Evolutionary conservation across 92 coral and sea anemone genomes (phyloP).

Genomic region (Zoanthus sansibaricus): DNA sequence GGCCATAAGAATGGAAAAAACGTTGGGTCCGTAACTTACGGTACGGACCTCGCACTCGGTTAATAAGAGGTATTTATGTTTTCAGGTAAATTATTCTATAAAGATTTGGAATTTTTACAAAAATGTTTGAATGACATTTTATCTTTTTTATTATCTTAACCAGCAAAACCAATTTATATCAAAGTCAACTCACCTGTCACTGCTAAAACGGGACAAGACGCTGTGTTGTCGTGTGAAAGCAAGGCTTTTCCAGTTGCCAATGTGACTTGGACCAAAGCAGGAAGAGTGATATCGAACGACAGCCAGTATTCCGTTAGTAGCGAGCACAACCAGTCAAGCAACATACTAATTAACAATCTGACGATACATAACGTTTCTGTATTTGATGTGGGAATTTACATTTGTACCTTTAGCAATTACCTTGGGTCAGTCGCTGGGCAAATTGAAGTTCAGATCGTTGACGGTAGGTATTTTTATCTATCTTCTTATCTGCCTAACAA

Average conservation of each 20-base stretch:
- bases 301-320: not conserved
- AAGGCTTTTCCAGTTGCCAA: conserved; percentile 1
- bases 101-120: too few species aligned
- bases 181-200: not conserved
- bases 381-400: conserved; percentile 10
- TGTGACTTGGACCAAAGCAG: conserved; percentile 33
- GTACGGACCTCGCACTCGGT: too few species aligned
- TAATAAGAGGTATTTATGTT: too few species aligned
- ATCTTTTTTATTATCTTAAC: not conserved
- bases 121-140: not conserved
- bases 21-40: too few species aligned
- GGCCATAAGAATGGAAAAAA: too few species aligned
- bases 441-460: not conserved
- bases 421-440: conserved; percentile 24
- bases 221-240: conserved; percentile 8
- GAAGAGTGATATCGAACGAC: not conserved
- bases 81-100: too few species aligned
- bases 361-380: conserved; percentile 10
- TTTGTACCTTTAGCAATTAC: conserved; percentile 23
- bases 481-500: too few species aligned
- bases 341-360: conserved; percentile 19
- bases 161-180: conserved; percentile 21
- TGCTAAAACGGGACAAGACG: not conserved
- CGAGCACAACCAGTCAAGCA: not conserved
- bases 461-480: not conserved